A percentile compares a stretch with the other conserved stretches of the same genome.
Evolutionary conservation across 2,113 vertebrate genomes (phyloP).

Genomic region (Emydura subglobosa): DNA sequence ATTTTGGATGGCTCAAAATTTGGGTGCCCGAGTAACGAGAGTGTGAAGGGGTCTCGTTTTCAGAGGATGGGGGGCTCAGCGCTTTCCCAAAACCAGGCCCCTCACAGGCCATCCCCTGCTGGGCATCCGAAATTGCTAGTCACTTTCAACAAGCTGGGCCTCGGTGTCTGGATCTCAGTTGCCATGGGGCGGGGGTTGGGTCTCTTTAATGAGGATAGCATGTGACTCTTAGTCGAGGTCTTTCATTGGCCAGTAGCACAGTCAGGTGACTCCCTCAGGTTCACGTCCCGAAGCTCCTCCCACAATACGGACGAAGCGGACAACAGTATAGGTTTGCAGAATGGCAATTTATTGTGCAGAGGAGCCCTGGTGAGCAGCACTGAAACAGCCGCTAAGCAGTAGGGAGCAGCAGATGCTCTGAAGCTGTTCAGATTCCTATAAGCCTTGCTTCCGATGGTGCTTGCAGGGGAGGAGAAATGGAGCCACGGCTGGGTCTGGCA

Average conservation of each 20-base stretch:
- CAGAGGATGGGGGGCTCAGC: neutral
- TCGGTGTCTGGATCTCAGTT: neutral
- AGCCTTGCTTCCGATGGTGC: neutral
- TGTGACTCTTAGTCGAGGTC: neutral
- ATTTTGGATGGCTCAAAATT: neutral
- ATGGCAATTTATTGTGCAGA: neutral
- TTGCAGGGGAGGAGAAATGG: neutral
- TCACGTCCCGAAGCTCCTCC: neutral
- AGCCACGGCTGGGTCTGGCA: neutral
- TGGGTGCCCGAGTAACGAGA: neutral
- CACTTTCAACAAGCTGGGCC: neutral
- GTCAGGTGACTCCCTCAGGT: neutral
- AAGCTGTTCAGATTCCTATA: neutral
- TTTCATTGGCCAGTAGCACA: neutral
- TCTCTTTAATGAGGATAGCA: neutral
- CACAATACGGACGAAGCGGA: neutral
- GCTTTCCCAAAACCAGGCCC: neutral
- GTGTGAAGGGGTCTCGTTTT: neutral
- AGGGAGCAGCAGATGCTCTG: neutral
- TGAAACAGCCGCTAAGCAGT: rapidly evolving
- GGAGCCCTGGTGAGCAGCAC: too few relatives aligned
- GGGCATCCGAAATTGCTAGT: neutral
- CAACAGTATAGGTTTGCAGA: neutral
- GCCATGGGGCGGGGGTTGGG: neutral
- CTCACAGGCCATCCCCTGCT: neutral